These are phyloP conservation scores for Odontocerum albicorne DNA, from an alignment of 2,888 invertebrate species.

Conservation along the genomic window DNA sequence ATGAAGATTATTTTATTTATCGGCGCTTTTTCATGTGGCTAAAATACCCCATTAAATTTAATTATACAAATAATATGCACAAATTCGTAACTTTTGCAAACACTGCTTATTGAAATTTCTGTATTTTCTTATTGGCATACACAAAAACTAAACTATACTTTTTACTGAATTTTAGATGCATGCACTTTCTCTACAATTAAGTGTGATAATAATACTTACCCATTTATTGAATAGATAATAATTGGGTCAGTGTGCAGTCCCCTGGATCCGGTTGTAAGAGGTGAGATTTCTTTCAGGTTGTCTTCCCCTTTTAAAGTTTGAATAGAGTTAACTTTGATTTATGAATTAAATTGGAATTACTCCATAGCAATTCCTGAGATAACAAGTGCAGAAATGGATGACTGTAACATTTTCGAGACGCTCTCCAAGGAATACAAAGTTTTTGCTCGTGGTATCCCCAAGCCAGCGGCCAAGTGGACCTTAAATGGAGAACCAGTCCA, in stretches of 20 bases:
- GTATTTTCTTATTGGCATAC: background rate
- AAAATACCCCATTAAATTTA: too few species aligned
- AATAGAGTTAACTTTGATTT: too few species aligned
- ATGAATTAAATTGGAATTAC: constrained; percentile 14
- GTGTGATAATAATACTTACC: background rate
- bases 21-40: constrained; percentile 14
- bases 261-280: background rate
- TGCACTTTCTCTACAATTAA: constrained; percentile 1
- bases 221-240: constrained; percentile 1
- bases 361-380: constrained; percentile 69
- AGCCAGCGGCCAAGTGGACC: constrained; percentile 78
- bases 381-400: constrained; percentile 71
- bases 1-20: constrained; percentile 18
- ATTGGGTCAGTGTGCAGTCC: background rate
- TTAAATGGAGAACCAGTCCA: constrained; percentile 74
- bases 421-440: constrained; percentile 80
- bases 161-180: constrained; percentile 8
- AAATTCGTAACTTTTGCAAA: too few species aligned
- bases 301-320: background rate
- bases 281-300: constrained; percentile 7
- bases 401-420: constrained; percentile 77
- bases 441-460: constrained; percentile 74
- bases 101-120: too few species aligned
- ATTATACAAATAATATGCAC: too few species aligned
- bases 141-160: background rate